These are phyloP conservation scores for Beroe forskalii DNA, from an alignment of 37 sponge, comb jelly and placozoan species.

Conservation along the genomic window DNA sequence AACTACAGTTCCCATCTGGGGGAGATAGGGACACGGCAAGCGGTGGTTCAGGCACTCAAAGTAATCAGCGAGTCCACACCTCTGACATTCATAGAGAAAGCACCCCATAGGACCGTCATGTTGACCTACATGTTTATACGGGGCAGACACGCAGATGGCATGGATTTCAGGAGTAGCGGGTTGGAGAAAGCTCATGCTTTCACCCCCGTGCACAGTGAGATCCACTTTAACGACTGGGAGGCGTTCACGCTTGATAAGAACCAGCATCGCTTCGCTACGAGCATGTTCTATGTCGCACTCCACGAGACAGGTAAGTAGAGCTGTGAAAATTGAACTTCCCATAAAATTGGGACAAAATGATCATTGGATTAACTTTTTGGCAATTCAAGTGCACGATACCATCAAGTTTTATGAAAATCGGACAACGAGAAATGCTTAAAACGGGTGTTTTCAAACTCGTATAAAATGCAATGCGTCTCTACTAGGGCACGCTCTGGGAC, in stretches of 20 bases:
- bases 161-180: neutral
- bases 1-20: neutral
- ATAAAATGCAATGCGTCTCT: no score
- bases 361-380: no score
- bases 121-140: neutral
- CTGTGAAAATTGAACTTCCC: no score
- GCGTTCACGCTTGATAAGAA: neutral
- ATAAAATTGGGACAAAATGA: no score
- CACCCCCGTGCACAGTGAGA: slow-evolving; percentile 19
- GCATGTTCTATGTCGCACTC: slow-evolving; percentile 8
- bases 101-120: neutral
- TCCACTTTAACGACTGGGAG: slow-evolving; percentile 24
- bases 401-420: no score
- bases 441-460: no score
- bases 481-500: slow-evolving; percentile 22
- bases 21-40: neutral
- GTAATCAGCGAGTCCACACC: neutral
- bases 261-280: neutral
- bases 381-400: no score
- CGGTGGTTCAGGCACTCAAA: neutral
- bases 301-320: no score
- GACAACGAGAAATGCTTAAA: no score
- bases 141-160: slow-evolving; percentile 33
- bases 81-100: neutral
- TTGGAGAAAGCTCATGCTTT: slow-evolving; percentile 19